These are phyloP conservation scores for Nephotettix cincticeps DNA, from an alignment of 1,140 invertebrate genomes.

Conservation along the genomic window DNA sequence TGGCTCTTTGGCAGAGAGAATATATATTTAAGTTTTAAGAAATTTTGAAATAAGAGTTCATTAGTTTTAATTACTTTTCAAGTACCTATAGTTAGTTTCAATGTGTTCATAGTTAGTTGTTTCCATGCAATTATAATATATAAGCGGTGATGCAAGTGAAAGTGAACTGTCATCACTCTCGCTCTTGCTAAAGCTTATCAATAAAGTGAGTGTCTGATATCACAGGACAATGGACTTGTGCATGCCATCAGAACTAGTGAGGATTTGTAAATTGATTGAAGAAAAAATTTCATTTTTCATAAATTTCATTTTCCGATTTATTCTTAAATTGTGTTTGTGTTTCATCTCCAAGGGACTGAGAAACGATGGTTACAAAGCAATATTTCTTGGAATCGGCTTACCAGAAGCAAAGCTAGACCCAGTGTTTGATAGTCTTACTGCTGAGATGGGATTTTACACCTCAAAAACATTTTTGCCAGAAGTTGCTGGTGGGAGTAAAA, in stretches of 20 bases:
- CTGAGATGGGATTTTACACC: slow-evolving; percentile 88
- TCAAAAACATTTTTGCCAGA: slow-evolving; percentile 92
- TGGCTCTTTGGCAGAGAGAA: too few relatives aligned
- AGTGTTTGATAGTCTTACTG: slow-evolving; percentile 77
- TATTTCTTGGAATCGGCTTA: slow-evolving; percentile 94
- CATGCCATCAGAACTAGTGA: background rate
- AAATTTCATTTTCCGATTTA: background rate
- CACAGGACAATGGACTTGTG: too few relatives aligned
- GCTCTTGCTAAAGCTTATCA: background rate
- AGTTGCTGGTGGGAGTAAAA: slow-evolving; percentile 86
- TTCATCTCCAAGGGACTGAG: slow-evolving; percentile 68
- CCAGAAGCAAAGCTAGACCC: slow-evolving; percentile 83
- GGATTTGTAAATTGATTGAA: background rate
- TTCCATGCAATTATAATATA: too few relatives aligned
- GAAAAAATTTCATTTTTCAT: background rate
- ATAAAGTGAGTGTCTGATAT: slow-evolving; percentile 21
- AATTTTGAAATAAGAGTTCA: too few relatives aligned
- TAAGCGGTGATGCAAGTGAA: too few relatives aligned
- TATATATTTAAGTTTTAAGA: too few relatives aligned
- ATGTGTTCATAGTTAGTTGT: too few relatives aligned
- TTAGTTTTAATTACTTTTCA: too few relatives aligned
- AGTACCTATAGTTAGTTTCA: too few relatives aligned
- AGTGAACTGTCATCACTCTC: background rate
- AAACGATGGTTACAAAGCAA: slow-evolving; percentile 67
- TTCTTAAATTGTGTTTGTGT: slow-evolving; percentile 8